Conservation (phyloP, 2,113 vertebrate species). For the Campylomormyrus tamandua region DNA sequence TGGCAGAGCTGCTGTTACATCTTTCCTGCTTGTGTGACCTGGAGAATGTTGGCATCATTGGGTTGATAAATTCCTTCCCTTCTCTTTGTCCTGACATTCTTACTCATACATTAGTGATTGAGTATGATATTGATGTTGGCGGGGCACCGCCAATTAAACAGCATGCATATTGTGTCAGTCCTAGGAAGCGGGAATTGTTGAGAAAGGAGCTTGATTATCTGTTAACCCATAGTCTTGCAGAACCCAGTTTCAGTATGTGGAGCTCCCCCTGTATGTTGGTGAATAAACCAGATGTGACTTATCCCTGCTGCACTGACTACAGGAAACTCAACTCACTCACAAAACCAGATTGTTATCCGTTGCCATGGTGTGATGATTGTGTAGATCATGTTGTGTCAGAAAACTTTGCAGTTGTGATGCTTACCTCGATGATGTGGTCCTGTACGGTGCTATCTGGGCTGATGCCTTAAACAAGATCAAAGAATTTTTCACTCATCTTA, state of each 20-base stretch:
- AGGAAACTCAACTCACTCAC: not conserved
- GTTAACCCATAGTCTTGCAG: not conserved
- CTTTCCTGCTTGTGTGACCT: not conserved
- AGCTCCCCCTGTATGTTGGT: not conserved
- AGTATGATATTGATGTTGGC: not conserved
- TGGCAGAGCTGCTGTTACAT: not conserved
- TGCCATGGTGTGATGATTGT: not conserved
- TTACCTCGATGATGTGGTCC: not conserved
- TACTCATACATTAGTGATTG: not conserved
- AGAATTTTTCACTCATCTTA: not conserved
- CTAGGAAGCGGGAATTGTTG: not conserved
- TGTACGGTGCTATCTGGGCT: not conserved
- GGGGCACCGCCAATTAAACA: not conserved
- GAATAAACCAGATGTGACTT: not conserved
- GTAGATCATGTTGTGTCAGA: not conserved
- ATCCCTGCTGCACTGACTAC: not conserved
- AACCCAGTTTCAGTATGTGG: not conserved
- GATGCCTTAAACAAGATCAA: no score
- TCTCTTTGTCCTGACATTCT: not conserved
- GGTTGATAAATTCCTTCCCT: not conserved
- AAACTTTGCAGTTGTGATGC: not conserved
- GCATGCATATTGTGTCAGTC: slow-evolving; percentile 2
- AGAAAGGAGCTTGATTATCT: slow-evolving; percentile 14
- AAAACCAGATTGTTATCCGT: not conserved
- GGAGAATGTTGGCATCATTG: not conserved